These are phyloP conservation scores for Alethe diademata DNA, from an alignment of 2,113 vertebrate genomes.

Conservation along the genomic window DNA sequence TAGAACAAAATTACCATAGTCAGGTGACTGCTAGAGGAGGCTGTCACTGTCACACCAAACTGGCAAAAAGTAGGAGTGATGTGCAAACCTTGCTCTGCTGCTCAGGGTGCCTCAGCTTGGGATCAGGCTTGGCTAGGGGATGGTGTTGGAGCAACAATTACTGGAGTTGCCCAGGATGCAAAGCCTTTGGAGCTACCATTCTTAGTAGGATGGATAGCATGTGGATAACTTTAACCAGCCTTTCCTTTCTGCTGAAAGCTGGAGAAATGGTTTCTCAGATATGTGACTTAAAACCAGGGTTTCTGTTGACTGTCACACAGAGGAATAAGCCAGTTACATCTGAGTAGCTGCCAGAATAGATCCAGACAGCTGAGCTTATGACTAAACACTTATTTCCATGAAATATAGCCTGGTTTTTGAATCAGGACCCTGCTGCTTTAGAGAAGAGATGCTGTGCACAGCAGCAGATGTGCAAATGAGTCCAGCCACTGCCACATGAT, in stretches of 20 bases:
- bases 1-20: background rate
- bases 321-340: background rate
- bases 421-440: background rate
- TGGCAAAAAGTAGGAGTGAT: background rate
- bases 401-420: background rate
- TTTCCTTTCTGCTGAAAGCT: background rate
- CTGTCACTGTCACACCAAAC: background rate
- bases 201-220: no score
- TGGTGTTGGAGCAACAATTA: background rate
- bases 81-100: background rate
- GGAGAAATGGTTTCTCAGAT: background rate
- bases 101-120: background rate
- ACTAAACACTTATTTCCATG: background rate
- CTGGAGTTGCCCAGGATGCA: background rate
- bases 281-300: background rate
- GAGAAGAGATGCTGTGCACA: background rate
- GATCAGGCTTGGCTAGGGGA: background rate
- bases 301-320: background rate
- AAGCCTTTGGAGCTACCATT: background rate
- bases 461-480: fast-evolving
- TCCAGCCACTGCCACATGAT: background rate
- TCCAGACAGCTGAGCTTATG: background rate
- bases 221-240: background rate
- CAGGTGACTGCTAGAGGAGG: background rate
- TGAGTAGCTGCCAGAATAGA: background rate